These are phyloP conservation scores for Philonicus albiceps DNA, from an alignment of 2,888 invertebrate genomes.

Conservation along the genomic window DNA sequence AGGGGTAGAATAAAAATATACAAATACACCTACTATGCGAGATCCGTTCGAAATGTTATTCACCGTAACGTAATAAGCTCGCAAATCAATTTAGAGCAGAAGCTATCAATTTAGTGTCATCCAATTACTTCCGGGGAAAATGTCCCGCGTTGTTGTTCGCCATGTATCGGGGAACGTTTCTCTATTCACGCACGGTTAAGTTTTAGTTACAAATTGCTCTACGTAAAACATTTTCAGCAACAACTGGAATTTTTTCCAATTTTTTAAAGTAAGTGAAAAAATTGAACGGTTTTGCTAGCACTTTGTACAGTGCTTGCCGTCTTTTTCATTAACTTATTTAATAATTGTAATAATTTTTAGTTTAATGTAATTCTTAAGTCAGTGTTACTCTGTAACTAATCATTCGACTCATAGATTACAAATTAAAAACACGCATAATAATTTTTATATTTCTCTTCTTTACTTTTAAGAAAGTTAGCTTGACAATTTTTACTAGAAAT, in stretches of 20 bases:
- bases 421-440: too few species aligned
- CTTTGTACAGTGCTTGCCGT: too few species aligned
- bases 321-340: too few species aligned
- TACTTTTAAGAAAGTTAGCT: too few species aligned
- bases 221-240: background rate
- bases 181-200: background rate
- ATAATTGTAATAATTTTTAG: too few species aligned
- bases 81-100: conserved; percentile 22
- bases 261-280: background rate
- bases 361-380: too few species aligned
- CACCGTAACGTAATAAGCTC: conserved; percentile 9
- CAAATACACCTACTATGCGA: background rate
- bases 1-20: background rate
- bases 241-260: background rate
- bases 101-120: conserved; percentile 17
- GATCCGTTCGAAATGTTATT: background rate
- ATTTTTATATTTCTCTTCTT: too few species aligned
- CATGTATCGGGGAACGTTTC: background rate
- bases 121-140: background rate
- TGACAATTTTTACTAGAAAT: too few species aligned
- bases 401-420: too few species aligned
- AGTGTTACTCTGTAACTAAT: too few species aligned
- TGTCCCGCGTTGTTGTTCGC: background rate
- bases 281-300: too few species aligned
- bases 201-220: background rate